Conservation (phyloP, 1,140 invertebrate genomes). For the Pentalonia nigronervosa region DNA sequence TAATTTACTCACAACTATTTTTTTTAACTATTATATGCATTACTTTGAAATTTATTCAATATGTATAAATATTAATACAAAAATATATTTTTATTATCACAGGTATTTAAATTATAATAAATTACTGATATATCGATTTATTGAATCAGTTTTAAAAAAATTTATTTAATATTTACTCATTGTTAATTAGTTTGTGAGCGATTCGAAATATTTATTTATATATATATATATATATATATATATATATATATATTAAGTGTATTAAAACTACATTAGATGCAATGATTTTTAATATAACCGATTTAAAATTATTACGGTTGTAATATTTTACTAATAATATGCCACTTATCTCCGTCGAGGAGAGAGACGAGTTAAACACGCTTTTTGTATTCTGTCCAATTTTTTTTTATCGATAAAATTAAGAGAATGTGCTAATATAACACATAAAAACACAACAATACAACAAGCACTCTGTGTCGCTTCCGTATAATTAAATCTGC, state of each 20-base stretch:
- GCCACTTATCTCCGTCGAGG: not conserved
- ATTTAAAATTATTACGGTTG: not conserved
- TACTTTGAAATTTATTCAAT: not conserved
- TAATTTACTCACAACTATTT: not conserved
- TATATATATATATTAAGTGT: too few relatives aligned
- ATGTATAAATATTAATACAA: not conserved
- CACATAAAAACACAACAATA: not conserved
- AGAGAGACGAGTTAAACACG: not conserved
- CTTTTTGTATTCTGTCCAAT: not conserved
- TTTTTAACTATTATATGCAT: not conserved
- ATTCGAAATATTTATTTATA: too few relatives aligned
- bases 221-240: too few relatives aligned
- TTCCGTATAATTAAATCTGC: conserved; percentile 30
- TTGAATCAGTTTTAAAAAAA: too few relatives aligned
- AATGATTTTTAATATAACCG: not conserved
- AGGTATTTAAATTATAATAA: too few relatives aligned
- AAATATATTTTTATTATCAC: too few relatives aligned
- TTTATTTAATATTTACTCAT: too few relatives aligned
- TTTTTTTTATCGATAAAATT: conserved; percentile 4
- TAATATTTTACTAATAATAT: not conserved
- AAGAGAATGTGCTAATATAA: not conserved
- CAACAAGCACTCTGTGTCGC: not conserved
- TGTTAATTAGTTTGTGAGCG: too few relatives aligned
- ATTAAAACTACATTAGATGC: too few relatives aligned
- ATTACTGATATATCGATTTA: too few relatives aligned